Base-by-base conservation (phyloP, 23 tunicate genomes). In the Diplosoma virens region DNA sequence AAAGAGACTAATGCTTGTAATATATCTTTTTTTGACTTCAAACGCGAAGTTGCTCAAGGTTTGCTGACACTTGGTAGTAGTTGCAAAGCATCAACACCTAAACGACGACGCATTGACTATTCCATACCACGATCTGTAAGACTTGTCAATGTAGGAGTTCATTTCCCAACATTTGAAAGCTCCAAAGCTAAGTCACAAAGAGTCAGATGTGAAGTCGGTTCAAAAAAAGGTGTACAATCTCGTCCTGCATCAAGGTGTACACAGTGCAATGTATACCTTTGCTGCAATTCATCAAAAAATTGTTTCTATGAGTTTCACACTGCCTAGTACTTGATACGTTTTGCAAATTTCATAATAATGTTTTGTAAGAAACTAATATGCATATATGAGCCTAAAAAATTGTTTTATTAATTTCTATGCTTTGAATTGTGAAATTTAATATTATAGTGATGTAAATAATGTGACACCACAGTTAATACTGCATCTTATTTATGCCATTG, bases 191-290 rank as follows among this genome's bases (percentile, higher is more conserved):
- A n/a, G n/a, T n/a, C n/a, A n/a, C n/a, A n/a, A n/a, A n/a, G n/a
- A n/a, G n/a, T n/a, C n/a, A 24, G 74, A 2, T 67, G 74, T 67
- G 74, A 67, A 67, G 74, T 67, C 2, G 35, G 74, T 25, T 67
- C 74, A 6, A 9, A 35, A 16, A 36, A 67, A 14, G 22, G 74
- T 35, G n/a, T 35, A 11, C 52, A 67, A 37, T 67, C 74, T 36
- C 20, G 74, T 26, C 74, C 74, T 3, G 3, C 35, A 11, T 17
- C 32, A 7, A 67, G 17, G 3, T 67, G 74, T 29, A 35, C 28
- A 34, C 52, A 67, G 18, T 67, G 74, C 23, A 52, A 29, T 67
- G 74, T 67, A 14, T 29, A 35, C 27, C 52, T 67, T 35, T 67
- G 74, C 30, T 67, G 74, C 52, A 67, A 67, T 67, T 18, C 25